Evolutionary conservation across 1,140 invertebrate species (phyloP), one percentile per base, ranked within the genome.

Genomic region (Meloidogyne exigua): DNA sequence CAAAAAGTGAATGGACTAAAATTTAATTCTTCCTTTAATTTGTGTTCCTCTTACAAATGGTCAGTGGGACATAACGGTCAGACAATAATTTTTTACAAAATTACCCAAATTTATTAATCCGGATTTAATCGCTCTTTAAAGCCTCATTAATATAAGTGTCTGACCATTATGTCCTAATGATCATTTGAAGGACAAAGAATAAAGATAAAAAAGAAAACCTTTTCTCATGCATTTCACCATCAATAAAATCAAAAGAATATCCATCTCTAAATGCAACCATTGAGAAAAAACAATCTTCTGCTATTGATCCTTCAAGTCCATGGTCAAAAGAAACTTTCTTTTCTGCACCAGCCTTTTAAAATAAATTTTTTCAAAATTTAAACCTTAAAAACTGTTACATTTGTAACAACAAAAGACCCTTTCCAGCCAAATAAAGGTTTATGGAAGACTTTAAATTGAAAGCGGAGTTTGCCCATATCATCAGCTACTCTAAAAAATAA

Each of bases 391-490:
- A n/a, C n/a, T n/a, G n/a, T 32, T 32, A 78, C 76, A 36, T 95
- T 89, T 62, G 91, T 91, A 10, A 96, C 94, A 79, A 96, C 94
- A 89, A 93, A 96, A 62, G 94, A 95, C 70, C 94, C 95, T 90
- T 99, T 99, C 94, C 95, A 97, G 87, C 95, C 95, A 87, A 98
- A 96, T 9, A 96, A 89, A 12, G 96, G 95, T 86, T 94, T 94
- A 87, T 97, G 94, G 85, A 98, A 95, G 86, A 93, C 90, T 72
- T 92, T 92, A 83, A 98, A 95, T 87, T 96, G 94, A 79, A 95
- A 91, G 84, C 95, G 90, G 18, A 98, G 88, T 88, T 96, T 96
- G 79, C 95, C 95, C 93, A 97, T 95, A 76, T 88, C 87, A 88
- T 96, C 95, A 32, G 94, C 93, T 0, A 98, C 96, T 81, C 85